Base-by-base conservation (phyloP, 1,140 invertebrate species). In the Aphidius ervi region DNA sequence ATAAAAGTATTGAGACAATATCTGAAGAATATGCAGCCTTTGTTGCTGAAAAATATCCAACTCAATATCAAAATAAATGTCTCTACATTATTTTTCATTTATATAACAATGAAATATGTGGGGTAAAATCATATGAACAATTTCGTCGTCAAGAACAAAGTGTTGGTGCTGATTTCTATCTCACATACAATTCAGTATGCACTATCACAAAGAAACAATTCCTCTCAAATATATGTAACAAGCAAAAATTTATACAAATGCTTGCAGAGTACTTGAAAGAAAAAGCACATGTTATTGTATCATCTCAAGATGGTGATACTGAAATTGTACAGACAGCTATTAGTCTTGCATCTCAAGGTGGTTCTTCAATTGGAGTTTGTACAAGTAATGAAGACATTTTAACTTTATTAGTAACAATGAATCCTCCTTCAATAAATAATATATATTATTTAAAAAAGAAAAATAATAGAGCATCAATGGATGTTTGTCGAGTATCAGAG, bases 151-250 rank as follows among this genome's bases (percentile, higher is more conserved):
- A 5, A 40, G 47, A 58, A 6, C 9, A 10, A 58, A 58, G n/a
- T 50, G 31, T 23, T 23, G 45, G 9, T 16, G 31, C 10, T 10
- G 45, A 57, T 23, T 46, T 6, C 9, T 10, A 39, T 23, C 10
- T 23, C 5, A 39, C 23, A 8, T 57, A 58, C 45, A 23, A 58
- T 5, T 49, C 5, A 42, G 48, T 49, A n/a, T 52, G 46, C 47
- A 40, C 45, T 54, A 20, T 48, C 3, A 8, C 56, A 6, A 10
- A 58, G 5, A 58, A 41, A 1, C 56, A 63, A 53, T 46, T n/a
- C n/a, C n/a, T n/a, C n/a, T 49, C 58, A 63, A 58, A 46, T 58
- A 54, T n/a, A 49, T 63, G 40, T 45, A 48, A n/a, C 53, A 63
- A 23, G 41, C n/a, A n/a, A 62, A 58, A 45, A 62, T 58, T 39